These are phyloP conservation scores for Sinohyriopsis cumingii DNA, from an alignment of 2,888 invertebrate genomes.

Conservation along the genomic window DNA sequence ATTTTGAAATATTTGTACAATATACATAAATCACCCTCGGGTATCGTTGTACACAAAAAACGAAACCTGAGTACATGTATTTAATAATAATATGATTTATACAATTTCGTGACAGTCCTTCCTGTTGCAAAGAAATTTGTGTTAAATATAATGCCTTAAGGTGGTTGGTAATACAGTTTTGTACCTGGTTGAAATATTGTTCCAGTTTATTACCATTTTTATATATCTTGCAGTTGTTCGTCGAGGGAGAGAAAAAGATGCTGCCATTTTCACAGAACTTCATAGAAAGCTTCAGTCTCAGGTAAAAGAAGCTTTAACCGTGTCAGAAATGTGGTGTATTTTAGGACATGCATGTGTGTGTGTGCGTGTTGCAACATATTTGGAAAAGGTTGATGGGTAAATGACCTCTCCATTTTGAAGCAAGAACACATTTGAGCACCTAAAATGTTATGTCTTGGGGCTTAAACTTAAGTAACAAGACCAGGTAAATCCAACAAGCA, in stretches of 20 bases:
- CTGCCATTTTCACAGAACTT: constrained; percentile 70
- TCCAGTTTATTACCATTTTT: background rate
- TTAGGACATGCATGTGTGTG: background rate
- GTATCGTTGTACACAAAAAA: too few species aligned
- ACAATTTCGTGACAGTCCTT: too few species aligned
- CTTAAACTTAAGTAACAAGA: too few species aligned
- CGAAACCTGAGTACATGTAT: too few species aligned
- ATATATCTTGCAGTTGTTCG: constrained; percentile 57
- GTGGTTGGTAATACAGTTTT: background rate
- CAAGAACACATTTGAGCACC: background rate
- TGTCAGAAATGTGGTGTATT: background rate
- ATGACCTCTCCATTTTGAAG: background rate
- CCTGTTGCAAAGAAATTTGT: background rate
- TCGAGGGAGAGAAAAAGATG: constrained; percentile 68
- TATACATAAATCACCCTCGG: too few species aligned
- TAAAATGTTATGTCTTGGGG: background rate
- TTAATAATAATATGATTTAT: too few species aligned
- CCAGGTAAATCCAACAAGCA: too few species aligned
- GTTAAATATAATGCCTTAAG: background rate
- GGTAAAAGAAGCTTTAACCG: constrained; percentile 36
- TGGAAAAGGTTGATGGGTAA: background rate
- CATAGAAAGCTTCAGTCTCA: constrained; percentile 72
- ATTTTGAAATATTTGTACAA: too few species aligned
- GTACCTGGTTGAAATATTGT: constrained; percentile 1
- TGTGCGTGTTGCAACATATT: background rate